Evolutionary conservation across 1,140 invertebrate genomes (phyloP).

Genomic region (Neodiprion fabricii): DNA sequence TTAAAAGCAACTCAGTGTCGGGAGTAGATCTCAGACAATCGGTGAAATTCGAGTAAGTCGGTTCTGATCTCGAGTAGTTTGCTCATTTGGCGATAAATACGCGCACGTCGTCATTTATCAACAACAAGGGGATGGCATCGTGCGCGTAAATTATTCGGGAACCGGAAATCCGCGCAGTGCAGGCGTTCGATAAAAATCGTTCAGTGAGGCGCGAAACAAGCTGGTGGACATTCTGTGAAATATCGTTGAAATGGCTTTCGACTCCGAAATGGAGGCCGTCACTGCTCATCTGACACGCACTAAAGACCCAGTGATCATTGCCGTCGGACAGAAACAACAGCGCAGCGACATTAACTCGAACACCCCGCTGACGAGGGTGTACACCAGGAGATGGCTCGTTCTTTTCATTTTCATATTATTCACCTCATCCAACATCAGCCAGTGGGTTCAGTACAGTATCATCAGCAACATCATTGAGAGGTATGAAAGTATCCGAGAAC

Average conservation of each 20-base stretch:
- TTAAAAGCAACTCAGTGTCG: not conserved
- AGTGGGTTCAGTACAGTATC: constrained; percentile 67
- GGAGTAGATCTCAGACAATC: not conserved
- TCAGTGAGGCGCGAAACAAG: no score
- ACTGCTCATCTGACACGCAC: not conserved
- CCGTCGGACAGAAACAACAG: not conserved
- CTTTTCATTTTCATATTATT: constrained; percentile 66
- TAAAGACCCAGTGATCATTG: not conserved
- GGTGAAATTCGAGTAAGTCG: not conserved
- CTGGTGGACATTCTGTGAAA: not conserved
- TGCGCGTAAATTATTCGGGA: not conserved
- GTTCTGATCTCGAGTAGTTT: not conserved
- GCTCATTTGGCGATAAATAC: not conserved
- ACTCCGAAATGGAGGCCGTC: not conserved
- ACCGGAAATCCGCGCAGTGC: not conserved
- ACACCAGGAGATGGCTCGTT: constrained; percentile 66
- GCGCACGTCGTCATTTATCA: not conserved
- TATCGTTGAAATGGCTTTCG: not conserved
- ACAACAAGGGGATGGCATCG: not conserved
- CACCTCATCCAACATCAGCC: constrained; percentile 61
- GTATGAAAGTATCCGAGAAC: constrained; percentile 41
- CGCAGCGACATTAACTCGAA: not conserved
- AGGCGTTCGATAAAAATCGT: no score
- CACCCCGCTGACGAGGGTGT: not conserved
- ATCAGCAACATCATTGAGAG: constrained; percentile 62